Evolutionary conservation across 1,140 invertebrate species (phyloP).

Genomic region (Saccostrea cuccullata): DNA sequence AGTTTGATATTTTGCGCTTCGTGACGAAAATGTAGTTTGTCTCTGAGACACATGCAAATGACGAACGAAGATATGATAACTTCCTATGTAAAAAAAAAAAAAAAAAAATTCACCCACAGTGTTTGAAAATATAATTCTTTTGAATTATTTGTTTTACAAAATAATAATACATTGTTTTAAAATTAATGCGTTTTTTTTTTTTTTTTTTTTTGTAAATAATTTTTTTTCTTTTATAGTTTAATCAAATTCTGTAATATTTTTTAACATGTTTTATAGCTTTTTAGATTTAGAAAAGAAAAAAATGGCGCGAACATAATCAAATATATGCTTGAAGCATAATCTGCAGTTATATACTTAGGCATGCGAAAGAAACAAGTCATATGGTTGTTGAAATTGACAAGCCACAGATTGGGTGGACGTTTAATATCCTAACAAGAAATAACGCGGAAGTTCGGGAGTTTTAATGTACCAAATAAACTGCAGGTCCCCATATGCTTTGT

Average conservation of each 20-base stretch:
- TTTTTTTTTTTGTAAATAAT: no score
- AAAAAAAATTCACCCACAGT: neutral
- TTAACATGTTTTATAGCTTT: neutral
- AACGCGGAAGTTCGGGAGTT: slow-evolving; percentile 11
- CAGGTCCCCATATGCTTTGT: neutral
- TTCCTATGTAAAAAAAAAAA: neutral
- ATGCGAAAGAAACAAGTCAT: neutral
- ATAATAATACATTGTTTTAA: no score
- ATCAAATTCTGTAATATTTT: neutral
- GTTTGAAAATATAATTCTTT: no score
- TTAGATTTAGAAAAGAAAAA: no score
- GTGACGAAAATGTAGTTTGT: neutral
- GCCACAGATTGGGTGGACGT: slow-evolving; percentile 16
- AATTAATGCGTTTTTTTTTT: no score
- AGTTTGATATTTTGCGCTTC: neutral
- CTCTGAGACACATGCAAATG: neutral
- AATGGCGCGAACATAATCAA: neutral
- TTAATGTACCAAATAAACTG: neutral
- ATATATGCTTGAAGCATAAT: neutral
- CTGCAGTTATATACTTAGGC: neutral
- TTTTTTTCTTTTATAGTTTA: no score
- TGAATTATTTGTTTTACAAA: no score
- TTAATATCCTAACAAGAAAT: neutral
- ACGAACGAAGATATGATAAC: neutral
- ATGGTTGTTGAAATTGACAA: slow-evolving; percentile 26